Base-by-base conservation (phyloP, 2,113 vertebrate genomes). In the Ptychochromis oligacanthus region DNA sequence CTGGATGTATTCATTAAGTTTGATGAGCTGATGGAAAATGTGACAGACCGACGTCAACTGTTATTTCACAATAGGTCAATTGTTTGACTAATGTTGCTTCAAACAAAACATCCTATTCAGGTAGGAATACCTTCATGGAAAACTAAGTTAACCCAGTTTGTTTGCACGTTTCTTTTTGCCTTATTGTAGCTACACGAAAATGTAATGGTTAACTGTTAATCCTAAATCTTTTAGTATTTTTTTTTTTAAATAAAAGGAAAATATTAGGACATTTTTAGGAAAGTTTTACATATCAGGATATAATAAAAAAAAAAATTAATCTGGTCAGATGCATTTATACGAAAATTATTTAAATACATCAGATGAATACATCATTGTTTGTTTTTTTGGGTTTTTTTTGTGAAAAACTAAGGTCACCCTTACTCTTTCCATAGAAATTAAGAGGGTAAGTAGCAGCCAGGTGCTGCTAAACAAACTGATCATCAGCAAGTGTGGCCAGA, bases 1-100 rank as follows among this genome's bases (percentile, higher is more conserved):
- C 7, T 56, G 13, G 34, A 26, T 1, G 11, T 20, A 24, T 13
- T 40, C 20, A 1, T 57, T 9, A 28, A 14, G 2, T 20, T 17
- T 1, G 4, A 7, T 85, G 80, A 17, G 58, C 57, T 14, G 17
- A 38, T 46, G 75, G 85, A 84, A 91, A 91, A 36, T 61, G 17
- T 85, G 86, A 82, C 80, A 26, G 7, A 36, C 36, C 5, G 36
- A 36, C 6, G 36, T 36, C 36, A 36, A 22, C 64, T 46, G 18
- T 67, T 67, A 7, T 26, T 46, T 1, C 22, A 67, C 8, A 46
- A 67, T 18, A 52, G 26, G 26, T 54, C 13, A 31, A 15, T 72
- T n/a, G 65, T 72, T 72, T 54, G 67, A 72, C 46, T 13, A 26
- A 1, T n/a, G 65, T 72, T 52, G 26, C 8, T 70, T n/a, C 3